Percentiles rank a stretch among this genome's conserved stretches.
phyloP scores from a whole-genome alignment of 2,888 invertebrate genomes.

The Tyria jacobaeae region DNA sequence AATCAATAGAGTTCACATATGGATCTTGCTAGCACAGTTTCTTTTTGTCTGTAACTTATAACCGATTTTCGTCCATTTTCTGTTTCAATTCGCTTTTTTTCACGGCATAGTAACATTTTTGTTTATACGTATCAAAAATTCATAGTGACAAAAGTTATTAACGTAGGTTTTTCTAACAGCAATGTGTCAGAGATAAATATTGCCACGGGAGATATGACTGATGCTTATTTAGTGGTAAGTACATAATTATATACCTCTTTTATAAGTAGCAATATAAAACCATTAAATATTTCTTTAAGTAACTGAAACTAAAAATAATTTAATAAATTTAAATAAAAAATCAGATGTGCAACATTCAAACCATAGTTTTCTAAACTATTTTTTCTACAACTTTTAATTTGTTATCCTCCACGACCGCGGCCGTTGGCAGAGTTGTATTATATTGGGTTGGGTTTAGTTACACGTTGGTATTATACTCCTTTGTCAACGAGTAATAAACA shows the following conservation, averaged over 20 bases:
- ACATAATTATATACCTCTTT: no score
- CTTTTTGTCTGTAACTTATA: conserved; percentile 16
- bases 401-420: not conserved
- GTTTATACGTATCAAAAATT: no score
- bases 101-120: not conserved
- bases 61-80: conserved; percentile 9
- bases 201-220: not conserved
- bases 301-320: not conserved
- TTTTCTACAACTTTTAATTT: not conserved
- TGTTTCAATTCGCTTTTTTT: conserved; percentile 25
- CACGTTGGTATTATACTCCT: not conserved
- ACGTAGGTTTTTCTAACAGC: not conserved
- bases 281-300: no score
- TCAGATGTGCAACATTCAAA: not conserved
- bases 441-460: not conserved
- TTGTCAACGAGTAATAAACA: conserved; percentile 1
- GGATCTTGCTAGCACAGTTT: conserved; percentile 18
- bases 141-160: not conserved
- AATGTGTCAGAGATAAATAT: not conserved
- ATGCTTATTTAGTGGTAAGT: not conserved
- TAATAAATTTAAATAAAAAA: not conserved
- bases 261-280: no score
- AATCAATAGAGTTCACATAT: conserved; percentile 33
- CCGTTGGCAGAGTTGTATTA: not conserved
- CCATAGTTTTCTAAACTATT: no score